Evolutionary conservation across 2,888 invertebrate species (phyloP).

Genomic region (Abscondita cerata): DNA sequence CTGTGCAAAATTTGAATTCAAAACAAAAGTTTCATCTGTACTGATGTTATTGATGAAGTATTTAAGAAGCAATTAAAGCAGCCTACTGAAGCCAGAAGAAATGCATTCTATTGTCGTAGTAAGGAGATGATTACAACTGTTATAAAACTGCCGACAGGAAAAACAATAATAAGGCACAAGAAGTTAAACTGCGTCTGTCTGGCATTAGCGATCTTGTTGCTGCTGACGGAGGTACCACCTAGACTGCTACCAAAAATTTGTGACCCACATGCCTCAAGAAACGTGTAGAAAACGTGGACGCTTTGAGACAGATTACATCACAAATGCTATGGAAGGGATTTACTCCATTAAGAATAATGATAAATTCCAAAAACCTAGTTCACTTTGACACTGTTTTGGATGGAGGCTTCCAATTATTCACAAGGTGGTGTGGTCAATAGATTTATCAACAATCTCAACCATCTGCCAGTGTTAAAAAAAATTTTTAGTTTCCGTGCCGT

Average conservation of each 20-base stretch:
- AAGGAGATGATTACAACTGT: background rate
- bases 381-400: too few relatives aligned
- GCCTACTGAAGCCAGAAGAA: background rate
- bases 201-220: constrained; percentile 6
- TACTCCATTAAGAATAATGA: constrained; percentile 5
- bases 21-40: constrained; percentile 4
- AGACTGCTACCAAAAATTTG: constrained; percentile 3
- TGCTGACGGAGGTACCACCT: constrained; percentile 1
- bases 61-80: too few relatives aligned
- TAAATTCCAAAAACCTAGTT: too few relatives aligned
- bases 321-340: background rate
- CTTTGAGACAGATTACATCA: too few relatives aligned
- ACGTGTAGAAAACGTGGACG: background rate
- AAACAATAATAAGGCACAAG: background rate
- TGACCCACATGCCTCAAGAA: background rate
- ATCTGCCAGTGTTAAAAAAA: too few relatives aligned
- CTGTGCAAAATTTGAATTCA: too few relatives aligned
- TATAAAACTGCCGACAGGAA: background rate
- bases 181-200: constrained; percentile 3
- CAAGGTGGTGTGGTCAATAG: too few relatives aligned
- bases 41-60: background rate
- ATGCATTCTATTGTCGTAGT: background rate
- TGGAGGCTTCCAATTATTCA: too few relatives aligned
- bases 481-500: too few relatives aligned
- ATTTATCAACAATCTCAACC: too few relatives aligned